Evolutionary conservation across 2,888 invertebrate genomes (phyloP), one percentile per base, ranked within the genome.

Genomic region (Lithosia quadra): DNA sequence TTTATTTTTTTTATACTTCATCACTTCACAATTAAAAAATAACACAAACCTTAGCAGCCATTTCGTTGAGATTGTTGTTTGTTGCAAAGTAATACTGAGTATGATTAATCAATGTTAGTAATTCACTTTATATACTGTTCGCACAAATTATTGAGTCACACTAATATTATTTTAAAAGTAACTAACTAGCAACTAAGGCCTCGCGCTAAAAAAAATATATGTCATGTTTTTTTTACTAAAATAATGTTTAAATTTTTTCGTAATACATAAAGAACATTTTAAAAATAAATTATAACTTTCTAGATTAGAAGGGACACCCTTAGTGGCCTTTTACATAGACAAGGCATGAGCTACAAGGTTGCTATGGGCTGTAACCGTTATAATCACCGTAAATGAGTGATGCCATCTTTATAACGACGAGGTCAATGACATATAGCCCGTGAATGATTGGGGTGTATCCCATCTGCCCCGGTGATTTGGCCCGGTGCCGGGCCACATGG

Each of bases 41-140:
- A 33, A 2, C 60, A 76, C 71, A 28, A 76, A 94, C 94, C 94
- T 94, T 94, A 89, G 92, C 91, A 90, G 93, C 92, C 94, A 94
- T 93, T 93, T 92, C 86, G 90, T 87, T 85, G 75, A 88, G 88
- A 91, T 91, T 87, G 87, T 87, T 84, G 86, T 87, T 88, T 81
- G 86, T 88, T 91, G 90, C 88, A 93, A 91, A 90, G 91, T 88
- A 82, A 86, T 49, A 89, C 92, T 91, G 92, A 87, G 92, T 94
- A 92, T 94, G 93, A 86, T 89, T 85, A 84, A 84, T 89, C 88
- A 75, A 86, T 81, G 84, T 82, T 78, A 81, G 43, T 62, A 70
- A 84, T 83, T 88, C 85, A 86, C 89, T 90, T 92, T 92, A 90
- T 89, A 89, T 89, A 89, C 78, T 63, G 55, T 75, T 83, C 88